phyloP scores from a whole-genome alignment of 2,888 invertebrate genomes.

The Hydroisotoma schaefferi region DNA sequence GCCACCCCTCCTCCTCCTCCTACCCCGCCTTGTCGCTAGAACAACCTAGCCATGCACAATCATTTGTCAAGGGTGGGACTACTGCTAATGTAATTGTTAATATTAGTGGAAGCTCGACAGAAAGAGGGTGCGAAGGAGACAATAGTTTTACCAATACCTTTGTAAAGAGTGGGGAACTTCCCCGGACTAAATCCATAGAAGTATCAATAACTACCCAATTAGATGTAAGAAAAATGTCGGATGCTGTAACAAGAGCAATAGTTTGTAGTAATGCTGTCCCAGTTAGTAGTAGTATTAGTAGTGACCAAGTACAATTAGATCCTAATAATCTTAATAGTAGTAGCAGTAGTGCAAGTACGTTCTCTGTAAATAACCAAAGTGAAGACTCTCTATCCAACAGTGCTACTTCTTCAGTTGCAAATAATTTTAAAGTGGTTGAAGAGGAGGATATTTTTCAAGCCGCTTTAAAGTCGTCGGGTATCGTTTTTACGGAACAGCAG shows the following conservation, averaged over 20 bases:
- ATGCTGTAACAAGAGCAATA: conserved; percentile 4
- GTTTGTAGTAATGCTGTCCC: background rate
- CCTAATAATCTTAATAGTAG: background rate
- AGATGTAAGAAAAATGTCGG: conserved; percentile 1
- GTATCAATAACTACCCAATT: background rate
- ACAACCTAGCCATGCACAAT: too few relatives aligned
- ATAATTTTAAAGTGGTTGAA: too few relatives aligned
- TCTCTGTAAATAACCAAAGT: background rate
- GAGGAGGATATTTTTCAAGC: conserved; percentile 31
- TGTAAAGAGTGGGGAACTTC: background rate
- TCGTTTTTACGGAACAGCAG: conserved; percentile 23
- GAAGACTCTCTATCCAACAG: background rate
- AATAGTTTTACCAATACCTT: conserved; percentile 20
- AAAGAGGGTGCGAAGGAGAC: conserved; percentile 32
- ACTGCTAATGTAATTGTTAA: background rate
- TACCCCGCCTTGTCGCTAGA: too few relatives aligned
- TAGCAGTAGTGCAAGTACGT: background rate
- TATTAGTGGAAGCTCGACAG: conserved; percentile 31
- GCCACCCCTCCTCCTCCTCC: too few relatives aligned
- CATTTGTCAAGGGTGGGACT: background rate
- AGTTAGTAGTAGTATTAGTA: background rate
- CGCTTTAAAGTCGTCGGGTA: conserved; percentile 32
- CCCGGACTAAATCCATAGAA: background rate
- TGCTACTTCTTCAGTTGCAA: background rate
- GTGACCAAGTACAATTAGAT: too few relatives aligned